A percentile compares a stretch with the other conserved stretches of the same genome.
phyloP scores from a whole-genome alignment of 2,797 vertebrate genomes.

The Monodelphis domestica region DNA sequence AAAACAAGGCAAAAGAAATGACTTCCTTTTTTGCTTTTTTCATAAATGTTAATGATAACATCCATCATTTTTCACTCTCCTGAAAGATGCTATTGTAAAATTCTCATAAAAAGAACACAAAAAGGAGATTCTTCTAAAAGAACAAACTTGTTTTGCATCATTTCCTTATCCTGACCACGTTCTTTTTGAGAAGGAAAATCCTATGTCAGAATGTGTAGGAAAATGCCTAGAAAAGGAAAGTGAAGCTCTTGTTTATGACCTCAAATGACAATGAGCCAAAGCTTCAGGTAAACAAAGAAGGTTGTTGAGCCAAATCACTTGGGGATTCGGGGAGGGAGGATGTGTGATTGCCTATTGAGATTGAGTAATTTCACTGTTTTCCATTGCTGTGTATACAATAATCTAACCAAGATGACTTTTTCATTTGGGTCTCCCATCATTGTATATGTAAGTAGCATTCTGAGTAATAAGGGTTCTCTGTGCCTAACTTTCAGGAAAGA shows the following conservation, averaged over 20 bases:
- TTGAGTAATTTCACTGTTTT: constrained; percentile 35
- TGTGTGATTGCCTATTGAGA: neutral
- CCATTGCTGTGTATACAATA: constrained; percentile 44
- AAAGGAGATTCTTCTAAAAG: neutral
- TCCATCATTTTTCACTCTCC: constrained; percentile 1
- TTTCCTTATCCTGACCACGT: neutral
- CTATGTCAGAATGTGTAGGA: neutral
- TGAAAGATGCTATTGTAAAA: constrained; percentile 31
- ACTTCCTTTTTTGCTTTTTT: constrained; percentile 15
- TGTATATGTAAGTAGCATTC: constrained; percentile 26
- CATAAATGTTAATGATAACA: constrained; percentile 5
- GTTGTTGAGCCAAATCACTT: constrained; percentile 42
- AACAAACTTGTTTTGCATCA: constrained; percentile 7
- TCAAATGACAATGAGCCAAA: constrained; percentile 42
- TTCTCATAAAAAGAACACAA: constrained; percentile 37
- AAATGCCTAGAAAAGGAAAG: constrained; percentile 12
- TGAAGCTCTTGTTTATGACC: constrained; percentile 45
- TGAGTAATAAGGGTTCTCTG: constrained; percentile 12
- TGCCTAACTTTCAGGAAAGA: constrained; percentile 4
- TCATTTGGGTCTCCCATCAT: neutral
- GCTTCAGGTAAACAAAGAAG: constrained; percentile 50
- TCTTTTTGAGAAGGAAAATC: neutral
- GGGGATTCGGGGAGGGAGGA: constrained; percentile 55
- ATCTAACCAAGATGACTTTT: neutral
- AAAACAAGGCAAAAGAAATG: constrained; percentile 10